Percentiles rank a stretch among this genome's conserved stretches.
These are phyloP conservation scores for Eupithecia inturbata DNA, from an alignment of 2,888 invertebrate species.

Conservation along the genomic window DNA sequence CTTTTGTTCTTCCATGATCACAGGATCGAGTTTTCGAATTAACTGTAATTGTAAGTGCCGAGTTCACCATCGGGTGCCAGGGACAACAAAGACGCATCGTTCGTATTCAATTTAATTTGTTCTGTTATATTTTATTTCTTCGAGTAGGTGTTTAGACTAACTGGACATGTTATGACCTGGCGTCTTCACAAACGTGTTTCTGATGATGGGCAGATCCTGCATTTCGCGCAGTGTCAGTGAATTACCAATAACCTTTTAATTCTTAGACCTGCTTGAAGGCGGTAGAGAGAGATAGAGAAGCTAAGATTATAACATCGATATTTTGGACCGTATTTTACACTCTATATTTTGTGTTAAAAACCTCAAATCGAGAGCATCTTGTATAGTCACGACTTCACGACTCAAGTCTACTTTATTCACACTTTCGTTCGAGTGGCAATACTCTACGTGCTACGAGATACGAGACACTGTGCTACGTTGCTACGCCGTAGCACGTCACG, in stretches of 20 bases:
- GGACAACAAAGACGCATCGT: background rate
- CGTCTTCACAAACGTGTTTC: too few relatives aligned
- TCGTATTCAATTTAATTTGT: background rate
- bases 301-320: too few relatives aligned
- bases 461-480: constrained; percentile 20
- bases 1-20: constrained; percentile 37
- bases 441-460: constrained; percentile 35
- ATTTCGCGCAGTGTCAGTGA: too few relatives aligned
- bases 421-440: constrained; percentile 33
- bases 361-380: constrained; percentile 10
- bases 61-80: background rate
- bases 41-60: constrained; percentile 6
- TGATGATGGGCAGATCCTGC: too few relatives aligned
- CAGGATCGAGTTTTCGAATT: constrained; percentile 13
- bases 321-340: background rate
- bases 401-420: constrained; percentile 21
- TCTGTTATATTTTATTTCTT: too few relatives aligned
- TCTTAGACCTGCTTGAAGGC: too few relatives aligned
- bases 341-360: background rate
- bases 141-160: too few relatives aligned
- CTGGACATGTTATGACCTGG: too few relatives aligned
- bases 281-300: too few relatives aligned
- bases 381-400: constrained; percentile 18
- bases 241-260: too few relatives aligned
- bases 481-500: constrained; percentile 25